phyloP scores from a whole-genome alignment of 2,113 vertebrate genomes.

The Elanoides forficatus region DNA sequence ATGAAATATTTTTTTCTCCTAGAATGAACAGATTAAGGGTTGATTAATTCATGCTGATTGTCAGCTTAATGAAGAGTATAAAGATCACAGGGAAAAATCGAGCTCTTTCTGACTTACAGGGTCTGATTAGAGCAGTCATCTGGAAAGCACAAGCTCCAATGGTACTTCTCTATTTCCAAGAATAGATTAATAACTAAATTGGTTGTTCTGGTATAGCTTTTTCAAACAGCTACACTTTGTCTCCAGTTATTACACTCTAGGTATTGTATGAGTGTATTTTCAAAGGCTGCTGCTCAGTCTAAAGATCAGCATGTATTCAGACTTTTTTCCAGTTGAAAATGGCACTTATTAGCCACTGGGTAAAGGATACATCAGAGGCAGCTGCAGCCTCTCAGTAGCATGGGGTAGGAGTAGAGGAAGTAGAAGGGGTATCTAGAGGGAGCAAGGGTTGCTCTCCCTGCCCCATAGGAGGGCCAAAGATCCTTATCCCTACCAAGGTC shows the following conservation, averaged over 20 bases:
- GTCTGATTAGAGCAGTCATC: conserved; percentile 24
- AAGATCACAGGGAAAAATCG: neutral
- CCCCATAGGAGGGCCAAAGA: neutral
- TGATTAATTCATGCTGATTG: conserved; percentile 17
- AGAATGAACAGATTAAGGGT: neutral
- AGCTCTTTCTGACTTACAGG: neutral
- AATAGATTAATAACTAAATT: conserved; percentile 31
- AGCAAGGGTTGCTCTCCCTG: neutral
- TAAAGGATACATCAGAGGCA: neutral
- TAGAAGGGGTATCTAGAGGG: neutral
- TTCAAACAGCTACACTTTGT: neutral
- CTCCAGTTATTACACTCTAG: neutral
- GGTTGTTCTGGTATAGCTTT: neutral
- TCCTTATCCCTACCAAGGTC: neutral
- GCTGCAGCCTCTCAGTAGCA: neutral
- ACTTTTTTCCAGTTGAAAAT: neutral
- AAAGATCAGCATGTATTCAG: neutral
- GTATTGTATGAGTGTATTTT: neutral
- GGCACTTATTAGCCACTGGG: neutral
- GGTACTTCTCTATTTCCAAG: neutral
- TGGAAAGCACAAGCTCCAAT: neutral
- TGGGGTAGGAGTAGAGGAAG: neutral
- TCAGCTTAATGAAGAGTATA: conserved; percentile 11
- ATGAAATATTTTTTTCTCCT: neutral
- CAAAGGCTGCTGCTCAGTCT: neutral